A percentile compares a stretch with the other conserved stretches of the same genome.
These are phyloP conservation scores for Lontra canadensis DNA, from an alignment of 2,113 vertebrate genomes.

Conservation along the genomic window DNA sequence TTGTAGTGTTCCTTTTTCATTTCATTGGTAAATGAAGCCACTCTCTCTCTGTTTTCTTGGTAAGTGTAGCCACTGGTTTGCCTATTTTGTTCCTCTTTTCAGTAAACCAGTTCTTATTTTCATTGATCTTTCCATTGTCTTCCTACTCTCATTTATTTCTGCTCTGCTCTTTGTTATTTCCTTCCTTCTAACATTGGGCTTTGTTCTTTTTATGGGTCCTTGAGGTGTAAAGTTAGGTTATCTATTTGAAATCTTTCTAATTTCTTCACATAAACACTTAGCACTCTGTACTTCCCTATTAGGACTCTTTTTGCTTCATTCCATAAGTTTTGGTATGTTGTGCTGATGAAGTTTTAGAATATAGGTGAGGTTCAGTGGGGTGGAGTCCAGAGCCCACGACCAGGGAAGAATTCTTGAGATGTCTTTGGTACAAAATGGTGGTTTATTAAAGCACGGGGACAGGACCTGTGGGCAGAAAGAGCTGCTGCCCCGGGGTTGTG, in stretches of 20 bases:
- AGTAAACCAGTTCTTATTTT: neutral
- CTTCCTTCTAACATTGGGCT: neutral
- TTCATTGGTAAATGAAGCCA: neutral
- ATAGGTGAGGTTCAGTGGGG: no score
- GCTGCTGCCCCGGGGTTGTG: no score
- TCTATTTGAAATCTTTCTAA: neutral
- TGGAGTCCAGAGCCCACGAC: no score
- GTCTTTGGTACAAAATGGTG: no score
- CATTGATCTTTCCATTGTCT: neutral
- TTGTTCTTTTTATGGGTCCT: neutral
- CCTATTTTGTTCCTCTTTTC: neutral
- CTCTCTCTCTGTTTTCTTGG: neutral
- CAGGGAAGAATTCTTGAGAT: no score
- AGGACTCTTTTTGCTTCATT: neutral
- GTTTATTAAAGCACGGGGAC: no score
- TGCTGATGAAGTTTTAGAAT: no score
- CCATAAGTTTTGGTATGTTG: neutral
- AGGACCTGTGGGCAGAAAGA: no score
- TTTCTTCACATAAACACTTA: neutral
- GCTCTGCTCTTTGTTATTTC: neutral
- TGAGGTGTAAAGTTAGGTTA: neutral
- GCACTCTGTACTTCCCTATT: neutral
- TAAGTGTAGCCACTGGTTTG: neutral
- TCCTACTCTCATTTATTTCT: neutral
- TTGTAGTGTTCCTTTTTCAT: neutral